Evolutionary conservation across 2,888 invertebrate genomes (phyloP), one percentile per base, ranked within the genome.

Genomic region (Zhuqinia jingwanae): DNA sequence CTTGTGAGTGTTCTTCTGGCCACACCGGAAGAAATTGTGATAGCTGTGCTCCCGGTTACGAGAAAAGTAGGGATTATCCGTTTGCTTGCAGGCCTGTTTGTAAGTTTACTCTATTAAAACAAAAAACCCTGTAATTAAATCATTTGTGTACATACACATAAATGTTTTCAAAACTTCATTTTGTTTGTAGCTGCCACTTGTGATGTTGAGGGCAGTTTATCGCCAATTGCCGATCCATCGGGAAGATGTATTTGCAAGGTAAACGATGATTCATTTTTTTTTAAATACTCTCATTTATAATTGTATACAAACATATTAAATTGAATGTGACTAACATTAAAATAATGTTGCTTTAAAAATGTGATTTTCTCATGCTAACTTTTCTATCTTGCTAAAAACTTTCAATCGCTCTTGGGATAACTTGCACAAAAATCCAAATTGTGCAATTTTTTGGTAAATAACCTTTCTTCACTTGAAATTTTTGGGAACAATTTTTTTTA

Each of bases 1-100:
- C 95, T 2, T 98, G 98, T 92, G 94, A 96, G 89, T 98, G 98
- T 92, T 95, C 95, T 58, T 93, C 94, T 78, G 98, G 97, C 91
- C 97, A 95, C 91, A 93, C 92, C 77, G 97, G 97, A 10, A 93
- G 95, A 25, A 94, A 95, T 68, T 98, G 98, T 91, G 96, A 97
- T 91, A 92, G 93, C 70, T 98, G 98, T 92, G 95, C 96, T 42
- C 92, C 93, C 2, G 97, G 96, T 0, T 98, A 96, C 92, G 94
- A 94, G 85, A 98, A 98, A 13, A 96, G 97, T 92, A 97, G 98
- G 0, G 92, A 95, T 56, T 92, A 94, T 11, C 94, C 95, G 0
- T 97, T 96, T 3, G 96, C 96, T 91, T 94, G 94, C 70, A 98
- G 98, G 92, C 93, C 94, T 86, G 93, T 93, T 17, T 92, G 93